Evolutionary conservation across 2,888 invertebrate genomes (phyloP).

Genomic region (Eurois occulta): DNA sequence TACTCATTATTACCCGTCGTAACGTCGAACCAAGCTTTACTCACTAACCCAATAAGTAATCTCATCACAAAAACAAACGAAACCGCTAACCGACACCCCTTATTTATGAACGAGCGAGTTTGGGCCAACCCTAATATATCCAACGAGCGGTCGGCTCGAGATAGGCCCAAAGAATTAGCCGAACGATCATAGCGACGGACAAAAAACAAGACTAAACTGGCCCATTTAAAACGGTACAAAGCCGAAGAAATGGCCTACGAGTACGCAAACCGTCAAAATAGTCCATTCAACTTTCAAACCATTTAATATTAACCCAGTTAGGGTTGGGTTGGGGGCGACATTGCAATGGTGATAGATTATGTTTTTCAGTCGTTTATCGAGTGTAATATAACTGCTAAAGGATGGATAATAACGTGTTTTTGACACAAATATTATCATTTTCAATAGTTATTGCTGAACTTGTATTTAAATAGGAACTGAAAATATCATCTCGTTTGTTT

Average conservation of each 20-base stretch:
- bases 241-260: conserved; percentile 57
- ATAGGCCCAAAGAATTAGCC: conserved; percentile 66
- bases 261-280: conserved; percentile 57
- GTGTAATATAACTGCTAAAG: conserved; percentile 2
- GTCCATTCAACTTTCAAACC: conserved; percentile 50
- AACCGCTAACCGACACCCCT: conserved; percentile 40
- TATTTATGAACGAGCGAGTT: conserved; percentile 55
- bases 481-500: neutral
- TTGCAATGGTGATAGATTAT: conserved; percentile 45
- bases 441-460: neutral
- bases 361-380: conserved; percentile 33
- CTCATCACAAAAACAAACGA: conserved; percentile 49
- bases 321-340: conserved; percentile 12
- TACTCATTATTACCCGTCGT: neutral
- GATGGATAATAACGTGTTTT: neutral
- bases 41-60: conserved; percentile 25
- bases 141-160: conserved; percentile 57
- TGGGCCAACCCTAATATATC: conserved; percentile 59
- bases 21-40: neutral
- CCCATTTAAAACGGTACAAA: conserved; percentile 54
- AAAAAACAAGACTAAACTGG: conserved; percentile 65
- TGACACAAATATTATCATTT: neutral
- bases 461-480: neutral
- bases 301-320: conserved; percentile 52
- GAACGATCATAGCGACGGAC: conserved; percentile 61